Evolutionary conservation across 2,888 invertebrate species (phyloP), one percentile per base, ranked within the genome.

Genomic region (Scaptomyza reducta): DNA sequence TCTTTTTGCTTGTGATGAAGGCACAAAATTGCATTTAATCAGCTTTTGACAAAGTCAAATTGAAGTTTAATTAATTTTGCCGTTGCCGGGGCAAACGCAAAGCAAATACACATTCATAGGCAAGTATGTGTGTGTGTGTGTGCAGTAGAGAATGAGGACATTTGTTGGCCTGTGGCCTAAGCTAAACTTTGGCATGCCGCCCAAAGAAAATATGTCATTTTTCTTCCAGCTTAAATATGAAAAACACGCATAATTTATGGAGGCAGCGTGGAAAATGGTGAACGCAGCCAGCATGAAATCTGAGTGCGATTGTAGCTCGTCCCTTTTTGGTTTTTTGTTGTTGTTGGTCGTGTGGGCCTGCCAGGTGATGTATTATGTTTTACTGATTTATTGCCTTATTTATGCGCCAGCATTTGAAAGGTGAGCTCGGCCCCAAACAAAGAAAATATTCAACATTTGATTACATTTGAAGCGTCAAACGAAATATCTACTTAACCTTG

Each of bases 341-440:
- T 5, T 40, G 41, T 33, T 25, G 50, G 50, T 50, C 50, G 74
- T 27, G 33, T 53, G 25, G 40, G 40, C 41, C 50, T 27, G 31
- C 61, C 77, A 84, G 84, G 70, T 83, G 88, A 87, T 78, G 78
- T 88, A 86, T 88, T 84, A 71, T 84, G 63, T 84, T 87, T 76
- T 64, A 54, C 82, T 84, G 84, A 84, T 84, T 84, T 84, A 84
- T 84, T 70, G 76, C 87, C 61, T 68, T 87, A 74, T 84, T 88
- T 87, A 76, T 74, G 74, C 55, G 16, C 53, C 60, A 59, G 66
- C 83, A 68, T 74, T 77, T 62, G 62, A 57, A 51, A 45, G 61
- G 58, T 55, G 66, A 69, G 60, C 58, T 69, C 51, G 56, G 62
- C 10, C 41, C 10, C 38, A 6, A 2, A 38, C 4, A 25, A 53